Base-by-base conservation (phyloP, 2,888 invertebrate genomes). In the Drosophila limbata region DNA sequence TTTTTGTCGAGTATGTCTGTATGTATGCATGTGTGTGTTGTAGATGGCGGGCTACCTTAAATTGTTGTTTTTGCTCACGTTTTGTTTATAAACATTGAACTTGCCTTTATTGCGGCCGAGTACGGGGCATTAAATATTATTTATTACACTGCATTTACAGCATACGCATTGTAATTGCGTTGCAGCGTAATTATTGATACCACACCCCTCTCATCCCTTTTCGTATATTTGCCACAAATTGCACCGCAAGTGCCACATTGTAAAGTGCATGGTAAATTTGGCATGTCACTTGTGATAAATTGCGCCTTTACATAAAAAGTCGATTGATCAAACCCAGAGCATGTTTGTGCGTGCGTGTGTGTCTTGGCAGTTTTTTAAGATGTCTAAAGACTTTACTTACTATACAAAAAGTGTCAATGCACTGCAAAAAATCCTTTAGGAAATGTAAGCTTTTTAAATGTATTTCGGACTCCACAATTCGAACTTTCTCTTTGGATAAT, bases 11-110 rank as follows among this genome's bases (percentile, higher is more conserved):
- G 25, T 17, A 25, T 53, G 62, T 44, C 21, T 25, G 9, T 59
- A 8, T 40, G 39, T 15, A 4, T 53, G 33, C 42, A 33, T 62
- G 4, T 21, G 15, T 45, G 42, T 62, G 42, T 45, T 63, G 44
- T 55, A 42, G 15, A 19, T 53, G 47, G 45, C 51, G 39, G 45
- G 44, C 55, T 48, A 25, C 11, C 19, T 28, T 11, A 17, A n/a
- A 44, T 44, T 21, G 47, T 56, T 25, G 10, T 51, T 31, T 57
- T 63, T 70, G 11, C 53, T 55, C 44, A 60, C 39, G 65, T 65
- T 74, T 88, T 77, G 87, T 75, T 88, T 87, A 84, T 87, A 86
- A 82, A 70, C 71, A 88, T 65, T 61, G 28, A 48, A 19, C 8
- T 10, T 13, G 37, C 48, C 42, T 19, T 35, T 33, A 47, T 21